These are phyloP conservation scores for Coelinius sp. DNA, from an alignment of 2,888 invertebrate species.

Conservation along the genomic window DNA sequence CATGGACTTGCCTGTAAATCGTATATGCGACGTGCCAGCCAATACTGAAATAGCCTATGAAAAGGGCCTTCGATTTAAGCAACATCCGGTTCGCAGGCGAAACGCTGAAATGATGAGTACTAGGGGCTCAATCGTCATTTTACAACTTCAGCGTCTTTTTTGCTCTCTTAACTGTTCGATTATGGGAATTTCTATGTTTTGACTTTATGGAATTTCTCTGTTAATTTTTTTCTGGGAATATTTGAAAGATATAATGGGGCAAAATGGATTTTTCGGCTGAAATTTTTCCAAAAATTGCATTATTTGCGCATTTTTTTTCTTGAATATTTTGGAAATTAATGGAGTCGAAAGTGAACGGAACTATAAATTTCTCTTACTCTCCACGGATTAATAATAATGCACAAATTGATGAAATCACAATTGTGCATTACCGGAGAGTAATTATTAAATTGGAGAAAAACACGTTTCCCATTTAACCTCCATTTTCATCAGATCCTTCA, in stretches of 20 bases:
- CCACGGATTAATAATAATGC: no score
- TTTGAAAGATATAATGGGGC: neutral
- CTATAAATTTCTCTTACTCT: no score
- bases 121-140: slow-evolving; percentile 34
- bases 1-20: slow-evolving; percentile 7
- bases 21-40: slow-evolving; percentile 2
- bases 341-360: no score
- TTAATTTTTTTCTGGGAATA: neutral
- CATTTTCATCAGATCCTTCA: neutral
- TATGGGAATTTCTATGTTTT: slow-evolving; percentile 18
- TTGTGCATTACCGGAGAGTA: no score
- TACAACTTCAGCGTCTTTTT: slow-evolving; percentile 30
- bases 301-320: no score
- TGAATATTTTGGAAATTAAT: no score
- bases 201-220: neutral
- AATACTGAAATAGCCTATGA: slow-evolving; percentile 17
- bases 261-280: no score
- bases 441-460: neutral
- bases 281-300: no score
- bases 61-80: slow-evolving; percentile 30
- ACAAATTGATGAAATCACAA: no score
- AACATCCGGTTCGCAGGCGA: slow-evolving; percentile 35
- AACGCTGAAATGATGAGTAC: slow-evolving; percentile 19
- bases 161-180: slow-evolving; percentile 8
- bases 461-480: neutral